Evolutionary conservation across 2,797 vertebrate genomes (phyloP).

Genomic region (Danio kyathit): DNA sequence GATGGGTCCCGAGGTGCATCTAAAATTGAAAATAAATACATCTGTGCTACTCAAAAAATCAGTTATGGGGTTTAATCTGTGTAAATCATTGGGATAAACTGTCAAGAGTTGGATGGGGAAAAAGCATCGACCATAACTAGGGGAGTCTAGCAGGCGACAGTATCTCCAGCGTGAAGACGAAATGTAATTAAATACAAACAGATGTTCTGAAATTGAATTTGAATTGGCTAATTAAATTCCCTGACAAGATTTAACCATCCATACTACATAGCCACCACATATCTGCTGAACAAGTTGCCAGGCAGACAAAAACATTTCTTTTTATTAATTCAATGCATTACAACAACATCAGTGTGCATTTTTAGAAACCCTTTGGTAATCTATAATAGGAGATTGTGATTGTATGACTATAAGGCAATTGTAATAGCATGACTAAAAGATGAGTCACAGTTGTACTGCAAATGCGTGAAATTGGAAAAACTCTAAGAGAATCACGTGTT

Average conservation of each 20-base stretch:
- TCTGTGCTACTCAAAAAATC: neutral
- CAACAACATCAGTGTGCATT: slow-evolving; percentile 52
- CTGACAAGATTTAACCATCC: neutral
- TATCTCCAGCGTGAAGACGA: neutral
- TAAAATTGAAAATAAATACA: slow-evolving; percentile 16
- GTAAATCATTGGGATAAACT: slow-evolving; percentile 1
- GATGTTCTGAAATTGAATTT: neutral
- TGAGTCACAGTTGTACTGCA: neutral
- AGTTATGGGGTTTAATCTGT: neutral
- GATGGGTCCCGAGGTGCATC: neutral
- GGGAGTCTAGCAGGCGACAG: neutral
- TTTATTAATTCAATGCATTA: slow-evolving; percentile 56
- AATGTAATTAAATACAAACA: neutral
- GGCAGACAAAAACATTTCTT: slow-evolving; percentile 35
- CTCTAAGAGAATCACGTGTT: neutral
- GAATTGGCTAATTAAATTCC: neutral
- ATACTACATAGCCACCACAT: neutral
- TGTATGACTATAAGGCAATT: slow-evolving; percentile 16
- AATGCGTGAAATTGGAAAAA: neutral
- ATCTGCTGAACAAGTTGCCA: slow-evolving; percentile 16
- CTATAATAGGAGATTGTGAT: slow-evolving; percentile 37
- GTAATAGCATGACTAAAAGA: slow-evolving; percentile 8
- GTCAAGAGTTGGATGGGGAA: neutral
- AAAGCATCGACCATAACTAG: neutral
- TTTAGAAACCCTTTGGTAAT: slow-evolving; percentile 45